Evolutionary conservation across 2,888 invertebrate genomes (phyloP).

Genomic region (Acleris cristana): DNA sequence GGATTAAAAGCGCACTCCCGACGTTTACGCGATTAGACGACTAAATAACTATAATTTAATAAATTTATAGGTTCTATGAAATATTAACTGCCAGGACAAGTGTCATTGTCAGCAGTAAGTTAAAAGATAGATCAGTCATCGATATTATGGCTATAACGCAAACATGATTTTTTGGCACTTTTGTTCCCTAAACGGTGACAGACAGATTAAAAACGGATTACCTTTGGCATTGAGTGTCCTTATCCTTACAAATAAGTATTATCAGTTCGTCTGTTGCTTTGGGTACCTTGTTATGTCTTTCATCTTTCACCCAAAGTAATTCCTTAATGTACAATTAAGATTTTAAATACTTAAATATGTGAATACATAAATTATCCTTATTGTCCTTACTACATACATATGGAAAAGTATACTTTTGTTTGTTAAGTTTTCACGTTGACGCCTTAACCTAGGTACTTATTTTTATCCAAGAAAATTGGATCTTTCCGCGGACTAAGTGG

Average conservation of each 20-base stretch:
- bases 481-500: not conserved
- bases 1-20: slow-evolving; percentile 48
- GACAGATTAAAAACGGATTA: no score
- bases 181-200: no score
- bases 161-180: no score
- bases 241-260: no score
- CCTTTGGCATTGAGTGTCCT: no score
- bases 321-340: no score
- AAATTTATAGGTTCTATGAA: slow-evolving; percentile 12
- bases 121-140: not conserved
- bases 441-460: not conserved
- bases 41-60: slow-evolving; percentile 49
- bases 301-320: no score
- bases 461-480: not conserved
- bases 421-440: not conserved
- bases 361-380: no score
- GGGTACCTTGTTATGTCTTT: no score
- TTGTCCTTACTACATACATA: no score
- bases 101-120: not conserved
- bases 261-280: no score
- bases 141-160: not conserved
- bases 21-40: slow-evolving; percentile 51
- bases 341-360: no score
- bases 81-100: slow-evolving; percentile 3
- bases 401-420: not conserved